Evolutionary conservation across 2,113 vertebrate species (phyloP), one percentile per base, ranked within the genome.

Genomic region (Diadophis punctatus): DNA sequence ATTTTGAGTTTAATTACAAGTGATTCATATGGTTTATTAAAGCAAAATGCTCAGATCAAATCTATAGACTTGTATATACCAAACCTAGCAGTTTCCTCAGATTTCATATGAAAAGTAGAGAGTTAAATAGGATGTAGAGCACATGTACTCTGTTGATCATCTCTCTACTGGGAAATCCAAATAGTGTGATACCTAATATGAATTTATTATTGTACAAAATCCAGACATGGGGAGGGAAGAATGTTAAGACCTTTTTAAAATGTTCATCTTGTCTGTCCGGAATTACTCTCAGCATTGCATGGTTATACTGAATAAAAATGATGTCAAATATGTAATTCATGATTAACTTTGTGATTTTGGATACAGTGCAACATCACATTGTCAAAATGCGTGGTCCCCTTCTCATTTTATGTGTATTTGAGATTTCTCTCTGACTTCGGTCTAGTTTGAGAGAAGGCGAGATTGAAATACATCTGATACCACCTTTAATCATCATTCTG

Each of bases 401-500:
- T 94, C 48, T 0, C 96, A 53, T 90, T 95, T 95, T 97, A 74
- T 93, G 87, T 96, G 51, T 95, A 96, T 95, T 2, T 1, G 96
- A 96, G 93, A 91, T 95, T 97, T 97, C 95, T 97, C 96, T 96
- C 95, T 96, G 95, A 97, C 94, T 58, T 60, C 89, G 27, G 95
- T 98, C 90, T 97, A 91, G 80, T 95, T 97, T 95, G 94, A 96
- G 91, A 97, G 96, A 88, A 1, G n/a, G 10, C 94, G 96, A 97
- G 94, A 88, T 97, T 97, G 95, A 97, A 96, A 97, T 91, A 74
- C 97, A 97, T 93, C 94, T 97, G 95, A 96, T 97, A 60, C 96
- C 96, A 97, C 91, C 97, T 94, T 92, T 98, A 97, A 98, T 94
- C 93, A 95, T 96, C 97, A 97, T 97, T 97, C 97, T 96, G 96